phyloP scores from a whole-genome alignment of 2,888 invertebrate species.

The Vandiemenella viatica region DNA sequence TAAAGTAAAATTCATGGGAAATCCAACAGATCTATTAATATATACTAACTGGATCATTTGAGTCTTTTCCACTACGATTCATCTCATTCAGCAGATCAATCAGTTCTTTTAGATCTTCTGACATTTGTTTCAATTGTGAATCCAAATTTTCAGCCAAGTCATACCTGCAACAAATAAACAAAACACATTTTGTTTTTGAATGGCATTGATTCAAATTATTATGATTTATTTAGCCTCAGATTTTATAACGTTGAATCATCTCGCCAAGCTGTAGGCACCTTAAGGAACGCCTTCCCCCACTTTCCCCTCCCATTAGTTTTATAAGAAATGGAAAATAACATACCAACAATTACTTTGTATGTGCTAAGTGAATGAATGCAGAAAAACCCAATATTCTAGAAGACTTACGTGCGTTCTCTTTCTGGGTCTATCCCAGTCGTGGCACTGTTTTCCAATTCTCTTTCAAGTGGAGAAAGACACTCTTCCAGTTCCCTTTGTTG shows the following conservation, averaged over 20 bases:
- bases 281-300: too few species aligned
- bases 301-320: too few species aligned
- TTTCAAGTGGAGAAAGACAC: conserved; percentile 70
- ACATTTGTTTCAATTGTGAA: conserved; percentile 85
- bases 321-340: too few species aligned
- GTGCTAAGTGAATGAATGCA: too few species aligned
- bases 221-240: too few species aligned
- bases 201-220: background rate
- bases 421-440: conserved; percentile 67
- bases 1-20: too few species aligned
- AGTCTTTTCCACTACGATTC: conserved; percentile 58
- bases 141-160: conserved; percentile 79
- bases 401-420: conserved; percentile 73
- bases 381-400: too few species aligned
- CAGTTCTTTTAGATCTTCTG: conserved; percentile 86
- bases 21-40: too few species aligned
- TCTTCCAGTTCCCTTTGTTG: conserved; percentile 89
- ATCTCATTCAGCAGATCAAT: conserved; percentile 87
- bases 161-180: conserved; percentile 38
- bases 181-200: background rate
- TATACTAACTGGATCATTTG: conserved; percentile 66
- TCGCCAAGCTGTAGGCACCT: too few species aligned
- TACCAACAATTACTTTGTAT: too few species aligned
- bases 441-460: conserved; percentile 49
- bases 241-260: too few species aligned